Evolutionary conservation across 2,888 invertebrate species (phyloP).

Genomic region (Agonopterix subpropinquella): DNA sequence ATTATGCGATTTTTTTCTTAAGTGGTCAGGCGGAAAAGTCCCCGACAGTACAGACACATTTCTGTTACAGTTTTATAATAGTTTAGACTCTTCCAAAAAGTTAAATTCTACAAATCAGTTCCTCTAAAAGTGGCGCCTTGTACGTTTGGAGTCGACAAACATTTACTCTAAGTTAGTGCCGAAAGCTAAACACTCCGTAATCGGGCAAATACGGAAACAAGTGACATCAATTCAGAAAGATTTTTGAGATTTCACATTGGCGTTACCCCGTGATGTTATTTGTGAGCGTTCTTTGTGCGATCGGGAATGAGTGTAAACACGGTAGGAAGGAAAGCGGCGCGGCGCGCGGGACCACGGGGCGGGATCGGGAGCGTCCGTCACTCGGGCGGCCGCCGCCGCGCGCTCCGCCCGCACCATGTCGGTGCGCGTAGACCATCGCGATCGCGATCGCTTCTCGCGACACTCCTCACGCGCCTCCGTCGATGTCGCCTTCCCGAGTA

Average conservation of each 20-base stretch:
- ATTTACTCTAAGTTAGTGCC: slow-evolving; percentile 37
- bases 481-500: slow-evolving; percentile 59
- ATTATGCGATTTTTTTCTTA: no score
- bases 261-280: slow-evolving; percentile 50
- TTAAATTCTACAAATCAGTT: no score
- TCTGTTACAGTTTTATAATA: no score
- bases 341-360: slow-evolving; percentile 16
- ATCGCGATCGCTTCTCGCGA: slow-evolving; percentile 66
- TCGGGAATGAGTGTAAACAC: slow-evolving; percentile 65
- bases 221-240: slow-evolving; percentile 35
- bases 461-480: slow-evolving; percentile 71
- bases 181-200: slow-evolving; percentile 37
- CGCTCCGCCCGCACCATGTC: slow-evolving; percentile 70
- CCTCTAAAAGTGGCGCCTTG: not conserved
- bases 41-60: no score
- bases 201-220: slow-evolving; percentile 51
- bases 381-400: slow-evolving; percentile 57
- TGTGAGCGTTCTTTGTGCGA: slow-evolving; percentile 59
- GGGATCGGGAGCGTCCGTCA: slow-evolving; percentile 10
- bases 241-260: slow-evolving; percentile 32
- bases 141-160: slow-evolving; percentile 27
- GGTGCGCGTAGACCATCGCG: slow-evolving; percentile 66
- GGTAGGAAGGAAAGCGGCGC: slow-evolving; percentile 44
- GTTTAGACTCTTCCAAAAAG: no score
- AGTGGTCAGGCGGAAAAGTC: no score